Evolutionary conservation across 2,888 invertebrate genomes (phyloP).

Genomic region (Chalcis sispes): DNA sequence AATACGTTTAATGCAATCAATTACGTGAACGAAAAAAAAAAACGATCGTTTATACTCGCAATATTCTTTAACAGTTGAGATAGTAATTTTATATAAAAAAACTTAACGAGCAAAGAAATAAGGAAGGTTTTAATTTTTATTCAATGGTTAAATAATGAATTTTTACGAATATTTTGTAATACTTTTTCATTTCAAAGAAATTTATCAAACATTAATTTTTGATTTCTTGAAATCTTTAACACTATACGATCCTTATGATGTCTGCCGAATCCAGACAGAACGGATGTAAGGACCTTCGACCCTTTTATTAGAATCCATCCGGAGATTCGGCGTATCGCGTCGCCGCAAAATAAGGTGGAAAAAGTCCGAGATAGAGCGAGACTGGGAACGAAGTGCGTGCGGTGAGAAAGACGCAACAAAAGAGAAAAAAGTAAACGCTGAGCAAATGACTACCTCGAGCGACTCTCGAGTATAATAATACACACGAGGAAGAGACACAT

Average conservation of each 20-base stretch:
- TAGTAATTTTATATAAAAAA: no score
- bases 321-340: conserved; percentile 33
- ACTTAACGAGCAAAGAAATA: no score
- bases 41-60: no score
- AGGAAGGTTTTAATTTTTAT: no score
- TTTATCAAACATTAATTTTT: no score
- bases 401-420: neutral
- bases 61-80: no score
- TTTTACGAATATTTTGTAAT: no score
- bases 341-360: conserved; percentile 48
- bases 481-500: conserved; percentile 9
- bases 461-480: conserved; percentile 43
- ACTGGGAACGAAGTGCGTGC: neutral
- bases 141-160: no score
- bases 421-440: conserved; percentile 29
- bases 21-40: no score
- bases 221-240: no score
- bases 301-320: conserved; percentile 42
- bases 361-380: conserved; percentile 4
- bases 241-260: neutral
- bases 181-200: no score
- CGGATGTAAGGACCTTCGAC: conserved; percentile 4
- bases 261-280: neutral
- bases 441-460: conserved; percentile 51
- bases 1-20: no score